Percentiles rank a stretch among this genome's conserved stretches.
Evolutionary conservation across 2,888 invertebrate species (phyloP).

Genomic region (Fragum sueziense): DNA sequence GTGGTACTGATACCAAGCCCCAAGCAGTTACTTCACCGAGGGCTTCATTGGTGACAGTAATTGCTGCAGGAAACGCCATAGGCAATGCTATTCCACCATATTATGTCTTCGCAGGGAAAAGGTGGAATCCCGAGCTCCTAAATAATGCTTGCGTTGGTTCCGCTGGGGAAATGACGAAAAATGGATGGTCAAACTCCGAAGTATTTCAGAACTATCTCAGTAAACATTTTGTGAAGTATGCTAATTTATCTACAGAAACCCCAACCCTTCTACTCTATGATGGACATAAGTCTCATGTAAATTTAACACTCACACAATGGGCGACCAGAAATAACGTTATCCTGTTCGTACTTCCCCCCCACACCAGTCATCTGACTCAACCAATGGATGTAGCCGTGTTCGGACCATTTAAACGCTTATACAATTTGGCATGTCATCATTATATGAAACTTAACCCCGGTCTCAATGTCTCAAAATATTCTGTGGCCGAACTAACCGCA

Average conservation of each 20-base stretch:
- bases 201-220: constrained; percentile 30
- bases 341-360: constrained; percentile 58
- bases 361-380: constrained; percentile 18
- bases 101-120: constrained; percentile 37
- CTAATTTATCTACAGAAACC: neutral
- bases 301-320: constrained; percentile 44
- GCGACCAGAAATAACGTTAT: constrained; percentile 45
- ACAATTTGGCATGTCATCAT: constrained; percentile 26
- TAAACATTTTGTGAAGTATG: constrained; percentile 28
- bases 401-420: constrained; percentile 38
- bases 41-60: constrained; percentile 23
- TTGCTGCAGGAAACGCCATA: constrained; percentile 34
- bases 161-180: constrained; percentile 17
- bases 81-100: constrained; percentile 27
- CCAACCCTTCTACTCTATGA: constrained; percentile 41
- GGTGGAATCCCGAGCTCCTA: constrained; percentile 18
- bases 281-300: constrained; percentile 51
- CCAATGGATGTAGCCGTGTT: constrained; percentile 42
- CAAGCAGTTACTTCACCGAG: constrained; percentile 31
- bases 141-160: constrained; percentile 19
- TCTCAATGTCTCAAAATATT: neutral
- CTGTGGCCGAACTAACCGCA: neutral
- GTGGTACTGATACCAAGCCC: neutral
- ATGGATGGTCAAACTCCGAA: constrained; percentile 24
- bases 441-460: neutral